Percentiles rank a stretch among this genome's conserved stretches.
These are phyloP conservation scores for Onthophagus sagittarius DNA, from an alignment of 2,888 invertebrate genomes.

Conservation along the genomic window DNA sequence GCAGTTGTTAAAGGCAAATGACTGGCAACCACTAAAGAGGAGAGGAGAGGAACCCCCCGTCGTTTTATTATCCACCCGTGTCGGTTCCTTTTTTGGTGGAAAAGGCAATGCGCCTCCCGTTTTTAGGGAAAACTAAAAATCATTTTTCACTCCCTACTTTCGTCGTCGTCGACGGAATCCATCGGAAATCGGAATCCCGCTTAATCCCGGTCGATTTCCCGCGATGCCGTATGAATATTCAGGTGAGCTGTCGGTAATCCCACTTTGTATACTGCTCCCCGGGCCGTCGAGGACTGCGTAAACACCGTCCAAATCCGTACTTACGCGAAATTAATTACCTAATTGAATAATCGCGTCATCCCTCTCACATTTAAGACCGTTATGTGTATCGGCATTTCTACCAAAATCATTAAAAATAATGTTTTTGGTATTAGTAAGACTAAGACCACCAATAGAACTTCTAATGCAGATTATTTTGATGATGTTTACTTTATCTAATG, in stretches of 20 bases:
- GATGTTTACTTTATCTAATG: no score
- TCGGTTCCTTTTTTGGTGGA: not conserved
- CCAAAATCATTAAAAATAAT: no score
- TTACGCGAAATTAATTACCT: not conserved
- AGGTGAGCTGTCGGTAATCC: not conserved
- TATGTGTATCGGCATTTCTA: no score
- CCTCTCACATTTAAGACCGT: no score
- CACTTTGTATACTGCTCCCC: not conserved
- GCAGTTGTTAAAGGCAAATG: conserved; percentile 47
- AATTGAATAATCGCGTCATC: not conserved
- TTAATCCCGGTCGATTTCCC: not conserved
- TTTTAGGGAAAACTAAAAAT: not conserved
- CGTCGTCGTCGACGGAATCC: not conserved
- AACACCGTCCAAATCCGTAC: not conserved
- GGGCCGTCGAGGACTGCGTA: not conserved
- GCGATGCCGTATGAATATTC: not conserved
- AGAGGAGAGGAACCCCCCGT: not conserved
- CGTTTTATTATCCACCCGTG: not conserved
- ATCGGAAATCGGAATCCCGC: not conserved
- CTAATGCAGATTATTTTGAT: no score
- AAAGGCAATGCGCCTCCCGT: not conserved
- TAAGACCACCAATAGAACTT: no score
- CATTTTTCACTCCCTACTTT: not conserved
- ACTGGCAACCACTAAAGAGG: conserved; percentile 32
- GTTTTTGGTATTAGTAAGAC: no score